Conservation (phyloP, 2,888 invertebrate genomes). For the Entomobrya proxima region DNA sequence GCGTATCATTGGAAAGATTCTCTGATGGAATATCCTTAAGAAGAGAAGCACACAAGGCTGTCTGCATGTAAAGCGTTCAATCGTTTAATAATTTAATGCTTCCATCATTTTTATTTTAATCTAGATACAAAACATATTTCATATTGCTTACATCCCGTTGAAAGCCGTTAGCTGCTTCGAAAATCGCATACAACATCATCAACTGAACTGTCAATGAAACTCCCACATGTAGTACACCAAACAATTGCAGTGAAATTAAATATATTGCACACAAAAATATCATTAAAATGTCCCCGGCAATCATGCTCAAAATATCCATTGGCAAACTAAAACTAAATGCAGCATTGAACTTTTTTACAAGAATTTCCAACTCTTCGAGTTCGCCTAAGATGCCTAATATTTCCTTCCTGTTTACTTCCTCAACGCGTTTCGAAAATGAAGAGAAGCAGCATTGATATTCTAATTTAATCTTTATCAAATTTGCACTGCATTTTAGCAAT, state of each 20-base stretch:
- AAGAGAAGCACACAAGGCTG: not conserved
- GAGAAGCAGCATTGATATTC: too few relatives aligned
- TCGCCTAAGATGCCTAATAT: not conserved
- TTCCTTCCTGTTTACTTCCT: not conserved
- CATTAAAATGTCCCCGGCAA: not conserved
- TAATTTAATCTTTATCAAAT: not conserved
- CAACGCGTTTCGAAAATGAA: not conserved
- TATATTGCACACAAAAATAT: not conserved
- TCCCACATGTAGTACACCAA: too few relatives aligned
- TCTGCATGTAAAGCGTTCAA: not conserved
- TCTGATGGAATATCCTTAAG: not conserved
- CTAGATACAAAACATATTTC: too few relatives aligned
- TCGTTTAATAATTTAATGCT: too few relatives aligned
- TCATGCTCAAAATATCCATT: not conserved
- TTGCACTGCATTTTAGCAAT: not conserved
- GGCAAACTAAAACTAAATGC: not conserved
- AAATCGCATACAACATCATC: not conserved
- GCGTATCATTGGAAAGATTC: not conserved
- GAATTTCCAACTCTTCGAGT: not conserved
- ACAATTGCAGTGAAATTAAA: not conserved
- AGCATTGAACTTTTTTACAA: slow-evolving; percentile 1
- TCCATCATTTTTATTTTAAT: too few relatives aligned
- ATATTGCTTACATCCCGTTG: not conserved
- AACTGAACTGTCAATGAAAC: too few relatives aligned
- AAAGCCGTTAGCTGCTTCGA: not conserved